A percentile compares a stretch with the other conserved stretches of the same genome.
These are phyloP conservation scores for Andrena bucephala DNA, from an alignment of 2,888 invertebrate species.

Conservation along the genomic window DNA sequence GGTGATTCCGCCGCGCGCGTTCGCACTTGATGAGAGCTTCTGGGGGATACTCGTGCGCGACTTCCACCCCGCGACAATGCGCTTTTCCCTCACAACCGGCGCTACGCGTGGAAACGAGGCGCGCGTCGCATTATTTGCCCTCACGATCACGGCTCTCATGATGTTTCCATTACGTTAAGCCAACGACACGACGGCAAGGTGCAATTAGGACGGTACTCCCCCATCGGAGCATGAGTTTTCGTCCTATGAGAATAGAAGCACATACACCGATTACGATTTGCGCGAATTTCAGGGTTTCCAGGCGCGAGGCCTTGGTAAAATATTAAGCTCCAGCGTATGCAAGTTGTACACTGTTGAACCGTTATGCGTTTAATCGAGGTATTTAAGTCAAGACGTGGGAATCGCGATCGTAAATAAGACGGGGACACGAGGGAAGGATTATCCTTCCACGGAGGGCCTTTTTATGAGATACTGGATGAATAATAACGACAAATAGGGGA, in stretches of 20 bases:
- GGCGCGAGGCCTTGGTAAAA: neutral
- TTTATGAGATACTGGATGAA: slow-evolving; percentile 57
- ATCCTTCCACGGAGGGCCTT: slow-evolving; percentile 33
- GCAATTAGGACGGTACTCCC: neutral
- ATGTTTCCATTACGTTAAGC: slow-evolving; percentile 24
- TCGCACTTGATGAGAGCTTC: slow-evolving; percentile 23
- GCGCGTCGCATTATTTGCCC: slow-evolving; percentile 29
- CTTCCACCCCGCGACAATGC: slow-evolving; percentile 27
- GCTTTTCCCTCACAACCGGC: slow-evolving; percentile 27
- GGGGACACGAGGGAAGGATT: slow-evolving; percentile 13
- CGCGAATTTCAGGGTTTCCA: neutral
- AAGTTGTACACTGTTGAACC: neutral
- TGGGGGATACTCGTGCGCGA: slow-evolving; percentile 8
- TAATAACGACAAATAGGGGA: slow-evolving; percentile 64
- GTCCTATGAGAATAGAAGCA: neutral
- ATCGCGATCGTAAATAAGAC: slow-evolving; percentile 41
- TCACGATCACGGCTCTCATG: slow-evolving; percentile 20
- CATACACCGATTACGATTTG: neutral
- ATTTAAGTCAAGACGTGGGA: slow-evolving; percentile 41
- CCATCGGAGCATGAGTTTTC: neutral
- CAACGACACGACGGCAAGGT: neutral
- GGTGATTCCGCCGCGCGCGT: slow-evolving; percentile 2
- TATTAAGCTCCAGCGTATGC: neutral
- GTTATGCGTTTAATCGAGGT: no score
- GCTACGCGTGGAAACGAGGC: slow-evolving; percentile 29